Percentiles rank a stretch among this genome's conserved stretches.
These are phyloP conservation scores for Synergus umbraculus DNA, from an alignment of 2,888 invertebrate genomes.

Conservation along the genomic window DNA sequence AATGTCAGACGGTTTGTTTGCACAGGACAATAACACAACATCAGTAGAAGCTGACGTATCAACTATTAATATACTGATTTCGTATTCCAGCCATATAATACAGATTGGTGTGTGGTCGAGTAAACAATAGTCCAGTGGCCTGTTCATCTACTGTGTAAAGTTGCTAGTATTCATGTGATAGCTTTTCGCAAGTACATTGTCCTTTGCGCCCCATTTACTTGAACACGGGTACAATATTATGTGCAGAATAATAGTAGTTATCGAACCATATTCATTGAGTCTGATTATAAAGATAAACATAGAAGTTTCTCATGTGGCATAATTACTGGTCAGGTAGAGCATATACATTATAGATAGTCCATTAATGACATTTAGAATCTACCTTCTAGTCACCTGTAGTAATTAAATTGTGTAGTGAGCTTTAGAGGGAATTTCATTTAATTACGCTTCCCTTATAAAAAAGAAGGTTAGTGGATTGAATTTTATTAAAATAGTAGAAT, in stretches of 20 bases:
- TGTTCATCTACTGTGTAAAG: not conserved
- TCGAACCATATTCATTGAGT: not conserved
- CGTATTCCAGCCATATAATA: conserved; percentile 55
- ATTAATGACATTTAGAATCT: not conserved
- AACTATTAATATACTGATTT: conserved; percentile 66
- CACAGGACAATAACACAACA: not conserved
- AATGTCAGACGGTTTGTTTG: not conserved
- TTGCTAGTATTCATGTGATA: conserved; percentile 4
- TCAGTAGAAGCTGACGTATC: conserved; percentile 52
- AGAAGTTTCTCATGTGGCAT: not conserved
- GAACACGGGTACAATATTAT: not conserved
- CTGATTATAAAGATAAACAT: conserved; percentile 1
- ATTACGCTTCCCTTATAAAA: not conserved
- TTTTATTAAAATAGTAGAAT: not conserved
- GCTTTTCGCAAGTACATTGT: conserved; percentile 3
- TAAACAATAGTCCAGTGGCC: not conserved
- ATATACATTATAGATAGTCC: not conserved
- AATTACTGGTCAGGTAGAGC: not conserved
- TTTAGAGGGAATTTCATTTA: not conserved
- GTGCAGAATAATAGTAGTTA: conserved; percentile 1
- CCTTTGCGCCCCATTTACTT: not conserved
- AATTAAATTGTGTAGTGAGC: not conserved
- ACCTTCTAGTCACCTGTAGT: not conserved
- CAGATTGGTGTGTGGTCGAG: not conserved
- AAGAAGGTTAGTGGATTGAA: not conserved